Conservation (phyloP, 2,888 invertebrate species). For the Heliconius ethilla region DNA sequence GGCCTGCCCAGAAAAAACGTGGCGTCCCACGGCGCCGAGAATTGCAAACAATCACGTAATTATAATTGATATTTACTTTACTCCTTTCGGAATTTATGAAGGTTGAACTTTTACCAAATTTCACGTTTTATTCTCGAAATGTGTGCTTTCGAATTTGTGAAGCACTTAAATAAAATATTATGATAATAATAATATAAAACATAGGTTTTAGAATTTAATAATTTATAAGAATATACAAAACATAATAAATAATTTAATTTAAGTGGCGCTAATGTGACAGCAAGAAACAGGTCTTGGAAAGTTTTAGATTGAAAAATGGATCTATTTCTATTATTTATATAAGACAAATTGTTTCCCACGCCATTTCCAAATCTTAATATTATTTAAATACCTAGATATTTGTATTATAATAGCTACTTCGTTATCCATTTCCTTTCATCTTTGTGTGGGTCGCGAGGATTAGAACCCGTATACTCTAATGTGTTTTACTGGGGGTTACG, state of each 20-base stretch:
- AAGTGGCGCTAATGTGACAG: not conserved
- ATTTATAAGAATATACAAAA: not conserved
- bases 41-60: slow-evolving; percentile 36
- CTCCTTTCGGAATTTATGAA: slow-evolving; percentile 34
- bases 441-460: no score
- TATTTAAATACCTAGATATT: no score
- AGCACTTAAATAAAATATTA: not conserved
- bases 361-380: not conserved
- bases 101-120: slow-evolving; percentile 38
- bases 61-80: slow-evolving; percentile 43
- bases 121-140: slow-evolving; percentile 31
- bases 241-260: not conserved
- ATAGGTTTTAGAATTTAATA: not conserved
- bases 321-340: not conserved
- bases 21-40: slow-evolving; percentile 33
- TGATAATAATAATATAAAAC: not conserved
- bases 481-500: not conserved
- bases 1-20: slow-evolving; percentile 24
- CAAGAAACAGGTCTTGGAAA: not conserved
- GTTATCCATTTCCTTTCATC: not conserved
- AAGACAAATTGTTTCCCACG: slow-evolving; percentile 2
- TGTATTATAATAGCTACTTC: no score
- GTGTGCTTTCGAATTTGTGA: slow-evolving; percentile 33
- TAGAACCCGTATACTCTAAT: no score
- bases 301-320: not conserved